Evolutionary conservation across 2,888 invertebrate genomes (phyloP).

Genomic region (Machimus rusticus): DNA sequence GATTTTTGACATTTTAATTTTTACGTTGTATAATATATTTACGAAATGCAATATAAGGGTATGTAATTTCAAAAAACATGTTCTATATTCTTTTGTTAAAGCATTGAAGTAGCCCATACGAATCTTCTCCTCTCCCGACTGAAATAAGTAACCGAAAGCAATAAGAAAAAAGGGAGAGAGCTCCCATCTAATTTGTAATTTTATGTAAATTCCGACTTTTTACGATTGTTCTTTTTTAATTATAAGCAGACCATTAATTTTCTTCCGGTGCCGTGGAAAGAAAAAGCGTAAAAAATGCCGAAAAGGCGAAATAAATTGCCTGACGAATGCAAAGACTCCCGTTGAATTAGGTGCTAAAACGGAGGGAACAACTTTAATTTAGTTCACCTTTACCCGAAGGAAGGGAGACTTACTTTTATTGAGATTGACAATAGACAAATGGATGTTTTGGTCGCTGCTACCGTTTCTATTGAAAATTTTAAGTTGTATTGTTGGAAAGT

Average conservation of each 20-base stretch:
- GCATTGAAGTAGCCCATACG: background rate
- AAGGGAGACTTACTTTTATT: background rate
- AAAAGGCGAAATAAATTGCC: slow-evolving; percentile 18
- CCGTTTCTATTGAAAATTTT: background rate
- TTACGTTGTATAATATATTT: too few relatives aligned
- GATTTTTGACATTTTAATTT: too few relatives aligned
- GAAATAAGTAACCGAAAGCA: background rate
- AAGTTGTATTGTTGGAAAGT: background rate
- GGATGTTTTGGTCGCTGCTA: background rate
- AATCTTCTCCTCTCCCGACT: background rate
- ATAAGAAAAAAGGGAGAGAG: background rate
- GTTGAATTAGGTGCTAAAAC: slow-evolving; percentile 37
- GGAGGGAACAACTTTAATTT: slow-evolving; percentile 38
- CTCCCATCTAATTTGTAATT: slow-evolving; percentile 46
- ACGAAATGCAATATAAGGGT: background rate
- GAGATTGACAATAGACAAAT: background rate
- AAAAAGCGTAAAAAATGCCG: slow-evolving; percentile 8
- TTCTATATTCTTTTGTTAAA: background rate
- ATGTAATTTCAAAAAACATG: background rate
- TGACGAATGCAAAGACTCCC: background rate
- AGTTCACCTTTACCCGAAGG: background rate
- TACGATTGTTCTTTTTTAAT: slow-evolving; percentile 48
- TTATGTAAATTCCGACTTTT: slow-evolving; percentile 48
- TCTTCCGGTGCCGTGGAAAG: slow-evolving; percentile 7
- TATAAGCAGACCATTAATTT: slow-evolving; percentile 48